phyloP scores from a whole-genome alignment of 2,797 vertebrate species.

The Pseudotriccus pelzelni region DNA sequence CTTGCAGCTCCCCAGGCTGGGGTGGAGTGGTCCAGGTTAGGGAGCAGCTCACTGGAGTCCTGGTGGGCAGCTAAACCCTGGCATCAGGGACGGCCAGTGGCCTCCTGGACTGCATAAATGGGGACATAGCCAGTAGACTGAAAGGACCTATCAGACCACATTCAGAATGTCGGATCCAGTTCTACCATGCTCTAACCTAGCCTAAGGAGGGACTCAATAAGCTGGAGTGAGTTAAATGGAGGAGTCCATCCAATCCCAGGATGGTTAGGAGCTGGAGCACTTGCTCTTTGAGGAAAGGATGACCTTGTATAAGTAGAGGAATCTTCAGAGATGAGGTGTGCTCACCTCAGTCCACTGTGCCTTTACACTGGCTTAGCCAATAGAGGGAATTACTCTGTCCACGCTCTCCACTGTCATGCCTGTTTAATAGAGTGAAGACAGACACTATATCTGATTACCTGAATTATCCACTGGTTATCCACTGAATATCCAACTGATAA shows the following conservation, averaged over 20 bases:
- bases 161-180: neutral
- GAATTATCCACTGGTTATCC: neutral
- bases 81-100: neutral
- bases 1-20: neutral
- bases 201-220: neutral
- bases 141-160: neutral
- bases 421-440: neutral
- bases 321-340: neutral
- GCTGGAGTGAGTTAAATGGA: neutral
- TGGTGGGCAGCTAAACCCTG: neutral
- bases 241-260: neutral
- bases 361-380: neutral
- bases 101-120: neutral
- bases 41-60: neutral
- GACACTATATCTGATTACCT: neutral
- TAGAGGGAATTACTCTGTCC: neutral
- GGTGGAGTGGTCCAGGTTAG: neutral
- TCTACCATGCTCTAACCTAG: neutral
- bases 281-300: rapidly evolving
- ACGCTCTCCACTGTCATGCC: neutral
- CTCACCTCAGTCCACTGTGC: neutral
- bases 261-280: neutral
- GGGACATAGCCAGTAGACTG: neutral
- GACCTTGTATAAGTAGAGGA: neutral
- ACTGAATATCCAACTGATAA: neutral